These are phyloP conservation scores for Pedetes capensis DNA, from an alignment of 2,113 vertebrate species.

Conservation along the genomic window DNA sequence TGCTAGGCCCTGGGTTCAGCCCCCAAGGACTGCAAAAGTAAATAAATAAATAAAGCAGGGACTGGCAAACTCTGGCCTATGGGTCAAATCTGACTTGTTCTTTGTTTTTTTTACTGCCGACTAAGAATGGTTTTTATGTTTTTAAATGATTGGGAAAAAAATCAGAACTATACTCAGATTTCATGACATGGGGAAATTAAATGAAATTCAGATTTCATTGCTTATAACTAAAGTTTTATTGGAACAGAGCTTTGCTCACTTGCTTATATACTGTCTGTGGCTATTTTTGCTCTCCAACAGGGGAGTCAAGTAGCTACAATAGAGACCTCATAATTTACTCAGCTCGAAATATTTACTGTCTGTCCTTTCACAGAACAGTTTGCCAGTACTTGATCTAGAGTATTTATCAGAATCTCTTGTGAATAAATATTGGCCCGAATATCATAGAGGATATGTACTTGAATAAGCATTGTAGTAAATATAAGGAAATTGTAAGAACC, in stretches of 20 bases:
- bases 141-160: not conserved
- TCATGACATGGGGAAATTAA: not conserved
- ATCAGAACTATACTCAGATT: not conserved
- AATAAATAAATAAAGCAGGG: too few species aligned
- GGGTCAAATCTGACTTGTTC: not conserved
- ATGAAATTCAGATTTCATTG: not conserved
- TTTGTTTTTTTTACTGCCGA: not conserved
- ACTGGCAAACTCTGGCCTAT: not conserved
- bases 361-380: slow-evolving; percentile 12
- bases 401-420: slow-evolving; percentile 7
- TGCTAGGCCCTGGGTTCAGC: too few species aligned
- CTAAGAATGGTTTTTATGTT: not conserved
- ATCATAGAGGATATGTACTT: not conserved
- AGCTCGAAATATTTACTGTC: not conserved
- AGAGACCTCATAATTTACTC: not conserved
- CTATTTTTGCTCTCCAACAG: not conserved
- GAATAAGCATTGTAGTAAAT: not conserved
- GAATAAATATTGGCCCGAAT: slow-evolving; percentile 30
- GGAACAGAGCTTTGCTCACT: not conserved
- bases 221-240: not conserved
- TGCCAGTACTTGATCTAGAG: not conserved
- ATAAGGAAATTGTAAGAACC: not conserved
- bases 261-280: not conserved
- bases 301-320: not conserved
- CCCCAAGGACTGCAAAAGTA: too few species aligned